Base-by-base conservation (phyloP, 2,888 invertebrate species). In the Idaea aversata region DNA sequence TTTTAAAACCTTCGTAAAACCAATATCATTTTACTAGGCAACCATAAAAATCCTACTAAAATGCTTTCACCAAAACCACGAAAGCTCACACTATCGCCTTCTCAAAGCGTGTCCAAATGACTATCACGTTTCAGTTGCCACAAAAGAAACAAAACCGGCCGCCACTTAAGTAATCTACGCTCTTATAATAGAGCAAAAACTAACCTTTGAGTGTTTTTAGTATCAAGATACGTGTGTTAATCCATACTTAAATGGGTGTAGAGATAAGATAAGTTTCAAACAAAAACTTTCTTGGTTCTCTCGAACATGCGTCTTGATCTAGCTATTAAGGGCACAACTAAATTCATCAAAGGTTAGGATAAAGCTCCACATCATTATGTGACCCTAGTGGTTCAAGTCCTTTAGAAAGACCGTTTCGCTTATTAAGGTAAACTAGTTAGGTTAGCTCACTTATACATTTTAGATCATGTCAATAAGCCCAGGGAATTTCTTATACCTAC, bases 131-230 rank as follows among this genome's bases (percentile, higher is more conserved):
- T 63, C 60, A 69, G 62, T 69, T 65, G 65, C 67, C 65, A n/a
- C 34, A 60, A 58, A 60, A 64, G 69, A 73, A 74, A 68, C 63
- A 67, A 67, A 65, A 65, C 35, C 61, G 62, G 25, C 58, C 59
- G 63, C 66, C 70, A 62, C 63, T 63, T 64, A 65, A 65, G 73
- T 78, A 75, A 79, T 80, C 76, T 73, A 73, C 78, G 78, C 74
- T 72, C 77, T 77, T 72, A 76, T 78, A 82, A 80, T 75, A 74
- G 76, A 67, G 78, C 79, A 83, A 82, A 82, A 83, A 80, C 72
- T 77, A 34, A 59, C 34, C 59, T 59, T 59, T 59, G 59, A 59
- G 34, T 25, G 70, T 74, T 70, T 72, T 72, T 75, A 78, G 79
- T 82, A 13, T 47, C 7, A 13, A 47, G 7, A 47, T 7, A 47